Conservation (phyloP, 2,888 invertebrate genomes). For the Piscicola geometra region DNA sequence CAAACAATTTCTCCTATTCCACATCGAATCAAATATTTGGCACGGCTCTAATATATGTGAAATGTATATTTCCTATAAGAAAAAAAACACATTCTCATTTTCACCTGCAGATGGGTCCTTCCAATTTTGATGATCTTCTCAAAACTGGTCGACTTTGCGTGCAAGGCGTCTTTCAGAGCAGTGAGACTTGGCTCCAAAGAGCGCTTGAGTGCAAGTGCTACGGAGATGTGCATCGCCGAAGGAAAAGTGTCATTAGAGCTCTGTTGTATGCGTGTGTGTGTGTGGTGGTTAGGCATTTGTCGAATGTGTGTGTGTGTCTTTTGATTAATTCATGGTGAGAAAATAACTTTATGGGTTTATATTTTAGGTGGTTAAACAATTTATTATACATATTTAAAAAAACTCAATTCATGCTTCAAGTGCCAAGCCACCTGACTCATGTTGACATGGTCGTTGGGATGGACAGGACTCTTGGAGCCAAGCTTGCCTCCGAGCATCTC, state of each 20-base stretch:
- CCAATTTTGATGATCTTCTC: conserved; percentile 91
- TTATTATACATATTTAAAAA: not conserved
- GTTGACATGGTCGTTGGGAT: conserved; percentile 99
- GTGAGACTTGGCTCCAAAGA: conserved; percentile 76
- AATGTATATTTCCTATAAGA: too few species aligned
- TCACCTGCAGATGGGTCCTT: conserved; percentile 67
- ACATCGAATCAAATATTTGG: too few species aligned
- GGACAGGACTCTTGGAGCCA: conserved; percentile 89
- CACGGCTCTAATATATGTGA: too few species aligned
- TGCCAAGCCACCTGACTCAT: conserved; percentile 65
- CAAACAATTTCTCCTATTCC: too few species aligned
- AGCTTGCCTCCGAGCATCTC: conserved; percentile 80
- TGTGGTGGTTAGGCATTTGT: not conserved
- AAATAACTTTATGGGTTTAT: too few species aligned
- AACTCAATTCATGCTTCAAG: too few species aligned
- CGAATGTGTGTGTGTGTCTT: not conserved
- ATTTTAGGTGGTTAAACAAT: not conserved
- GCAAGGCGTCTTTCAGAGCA: conserved; percentile 68
- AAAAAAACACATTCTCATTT: too few species aligned
- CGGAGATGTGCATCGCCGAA: conserved; percentile 96
- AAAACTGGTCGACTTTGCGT: conserved; percentile 75
- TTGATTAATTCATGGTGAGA: too few species aligned
- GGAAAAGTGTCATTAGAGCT: conserved; percentile 98
- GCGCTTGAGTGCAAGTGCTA: conserved; percentile 79
- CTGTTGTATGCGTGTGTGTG: too few species aligned